Evolutionary conservation across 2,797 vertebrate genomes (phyloP).

Genomic region (Hippocampus kuda): DNA sequence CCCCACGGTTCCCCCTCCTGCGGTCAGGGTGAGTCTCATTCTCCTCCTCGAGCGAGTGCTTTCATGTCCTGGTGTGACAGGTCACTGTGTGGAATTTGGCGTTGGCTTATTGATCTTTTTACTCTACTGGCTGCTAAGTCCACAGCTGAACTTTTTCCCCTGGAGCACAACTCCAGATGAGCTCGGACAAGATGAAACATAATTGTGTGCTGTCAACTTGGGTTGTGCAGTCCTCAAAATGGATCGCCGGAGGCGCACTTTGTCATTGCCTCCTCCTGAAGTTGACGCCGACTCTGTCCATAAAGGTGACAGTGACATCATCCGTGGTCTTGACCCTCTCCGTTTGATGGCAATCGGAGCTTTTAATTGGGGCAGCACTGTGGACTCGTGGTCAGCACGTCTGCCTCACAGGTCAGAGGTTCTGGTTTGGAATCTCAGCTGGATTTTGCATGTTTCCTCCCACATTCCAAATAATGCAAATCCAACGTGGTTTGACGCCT

Average conservation of each 20-base stretch:
- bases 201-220: neutral
- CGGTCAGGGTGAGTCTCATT: conserved; percentile 55
- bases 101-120: conserved; percentile 6
- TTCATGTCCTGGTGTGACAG: conserved; percentile 1
- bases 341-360: conserved; percentile 9
- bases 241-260: neutral
- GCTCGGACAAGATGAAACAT: conserved; percentile 32
- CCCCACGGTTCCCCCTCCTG: conserved; percentile 11
- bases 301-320: conserved; percentile 27
- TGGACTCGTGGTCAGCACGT: neutral
- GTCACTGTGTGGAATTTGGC: conserved; percentile 10
- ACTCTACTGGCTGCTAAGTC: neutral
- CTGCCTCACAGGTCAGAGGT: neutral
- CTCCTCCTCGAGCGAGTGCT: conserved; percentile 8
- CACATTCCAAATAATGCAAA: no score
- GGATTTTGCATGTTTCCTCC: neutral
- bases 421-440: neutral
- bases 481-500: no score
- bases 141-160: neutral
- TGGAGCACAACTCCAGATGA: neutral
- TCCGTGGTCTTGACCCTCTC: conserved; percentile 28
- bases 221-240: neutral
- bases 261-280: conserved; percentile 6
- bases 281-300: conserved; percentile 20
- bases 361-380: conserved; percentile 10